phyloP scores from a whole-genome alignment of 2,888 invertebrate genomes.

The Lasioglossum oenotherae region DNA sequence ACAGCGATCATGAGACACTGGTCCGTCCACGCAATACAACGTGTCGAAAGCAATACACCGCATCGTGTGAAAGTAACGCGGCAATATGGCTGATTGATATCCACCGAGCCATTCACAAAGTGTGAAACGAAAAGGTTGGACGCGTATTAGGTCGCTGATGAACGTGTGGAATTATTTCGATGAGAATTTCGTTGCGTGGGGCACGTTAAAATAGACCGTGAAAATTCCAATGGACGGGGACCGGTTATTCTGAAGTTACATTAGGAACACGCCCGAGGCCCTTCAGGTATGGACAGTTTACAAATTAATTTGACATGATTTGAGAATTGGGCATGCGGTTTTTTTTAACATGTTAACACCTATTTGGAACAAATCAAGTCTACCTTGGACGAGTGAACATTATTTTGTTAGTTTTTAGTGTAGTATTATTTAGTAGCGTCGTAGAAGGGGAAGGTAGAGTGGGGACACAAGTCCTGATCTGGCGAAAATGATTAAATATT shows the following conservation, averaged over 20 bases:
- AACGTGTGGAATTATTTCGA: conserved; percentile 1
- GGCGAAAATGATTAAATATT: neutral
- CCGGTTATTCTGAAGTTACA: neutral
- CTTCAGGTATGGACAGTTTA: neutral
- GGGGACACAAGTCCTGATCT: too few species aligned
- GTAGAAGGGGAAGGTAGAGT: too few species aligned
- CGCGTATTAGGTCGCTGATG: neutral
- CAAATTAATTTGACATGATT: neutral
- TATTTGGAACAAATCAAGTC: neutral
- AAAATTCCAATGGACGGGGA: neutral
- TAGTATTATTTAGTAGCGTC: too few species aligned
- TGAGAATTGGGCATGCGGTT: neutral
- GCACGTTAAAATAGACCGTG: conserved; percentile 18
- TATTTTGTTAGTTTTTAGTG: too few species aligned
- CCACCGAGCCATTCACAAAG: neutral
- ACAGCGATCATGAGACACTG: conserved; percentile 34
- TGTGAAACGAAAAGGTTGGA: neutral
- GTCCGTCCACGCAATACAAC: conserved; percentile 30
- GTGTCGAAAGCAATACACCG: conserved; percentile 19
- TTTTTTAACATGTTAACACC: neutral
- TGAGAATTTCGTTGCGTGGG: neutral
- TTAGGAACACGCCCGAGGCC: neutral
- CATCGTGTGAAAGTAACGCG: conserved; percentile 28
- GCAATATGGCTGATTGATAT: conserved; percentile 9
- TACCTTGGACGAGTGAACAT: neutral